Evolutionary conservation across 2,888 invertebrate species (phyloP).

Genomic region (Dexiosoma caninum): DNA sequence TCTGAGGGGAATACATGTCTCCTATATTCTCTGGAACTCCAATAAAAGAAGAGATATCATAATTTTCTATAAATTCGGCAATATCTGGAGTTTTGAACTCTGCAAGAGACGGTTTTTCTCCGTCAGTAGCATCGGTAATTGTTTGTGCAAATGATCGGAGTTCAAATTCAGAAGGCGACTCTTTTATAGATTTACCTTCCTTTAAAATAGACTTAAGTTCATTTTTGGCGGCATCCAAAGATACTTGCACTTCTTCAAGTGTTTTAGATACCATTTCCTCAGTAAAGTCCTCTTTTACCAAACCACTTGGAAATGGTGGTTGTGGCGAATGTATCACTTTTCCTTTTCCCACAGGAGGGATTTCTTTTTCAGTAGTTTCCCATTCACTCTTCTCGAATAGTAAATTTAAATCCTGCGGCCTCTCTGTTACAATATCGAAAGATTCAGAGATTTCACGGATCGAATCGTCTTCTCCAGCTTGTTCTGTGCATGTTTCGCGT

Average conservation of each 20-base stretch:
- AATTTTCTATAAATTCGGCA: slow-evolving; percentile 35
- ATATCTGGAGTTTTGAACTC: slow-evolving; percentile 5
- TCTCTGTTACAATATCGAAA: slow-evolving; percentile 40
- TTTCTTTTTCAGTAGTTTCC: slow-evolving; percentile 75
- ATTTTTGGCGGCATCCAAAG: slow-evolving; percentile 84
- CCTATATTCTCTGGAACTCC: slow-evolving; percentile 70
- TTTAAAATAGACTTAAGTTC: slow-evolving; percentile 82
- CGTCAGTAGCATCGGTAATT: slow-evolving; percentile 6
- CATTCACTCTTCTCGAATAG: slow-evolving; percentile 76
- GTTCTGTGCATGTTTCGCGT: slow-evolving; percentile 59
- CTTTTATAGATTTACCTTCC: slow-evolving; percentile 83
- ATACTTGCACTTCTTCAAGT: slow-evolving; percentile 85
- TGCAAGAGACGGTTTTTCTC: not conserved
- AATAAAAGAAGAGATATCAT: slow-evolving; percentile 73
- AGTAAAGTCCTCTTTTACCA: slow-evolving; percentile 69
- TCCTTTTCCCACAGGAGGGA: slow-evolving; percentile 67
- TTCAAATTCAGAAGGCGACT: slow-evolving; percentile 86
- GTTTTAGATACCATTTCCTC: slow-evolving; percentile 82
- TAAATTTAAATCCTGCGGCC: slow-evolving; percentile 69
- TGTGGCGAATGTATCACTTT: slow-evolving; percentile 73
- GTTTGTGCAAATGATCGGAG: slow-evolving; percentile 81
- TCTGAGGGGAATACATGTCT: not conserved
- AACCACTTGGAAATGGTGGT: slow-evolving; percentile 42
- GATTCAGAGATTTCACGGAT: slow-evolving; percentile 71
- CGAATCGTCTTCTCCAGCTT: slow-evolving; percentile 71